Conservation (phyloP, 2,888 invertebrate genomes). For the Agriotes lineatus region DNA sequence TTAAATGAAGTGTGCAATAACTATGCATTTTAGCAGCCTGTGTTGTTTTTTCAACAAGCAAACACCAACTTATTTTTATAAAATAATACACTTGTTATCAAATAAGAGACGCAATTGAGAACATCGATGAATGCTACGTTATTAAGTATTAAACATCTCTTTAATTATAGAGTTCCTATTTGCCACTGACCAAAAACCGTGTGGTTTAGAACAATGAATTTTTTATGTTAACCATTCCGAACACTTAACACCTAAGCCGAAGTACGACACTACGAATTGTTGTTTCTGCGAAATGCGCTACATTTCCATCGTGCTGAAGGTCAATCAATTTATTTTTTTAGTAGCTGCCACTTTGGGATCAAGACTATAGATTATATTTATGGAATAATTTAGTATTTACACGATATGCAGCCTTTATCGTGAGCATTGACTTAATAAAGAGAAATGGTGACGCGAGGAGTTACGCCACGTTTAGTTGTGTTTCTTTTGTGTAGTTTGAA, state of each 20-base stretch:
- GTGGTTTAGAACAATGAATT: conserved; percentile 41
- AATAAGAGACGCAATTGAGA: conserved; percentile 41
- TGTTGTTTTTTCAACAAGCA: conserved; percentile 30
- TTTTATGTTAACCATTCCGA: conserved; percentile 43
- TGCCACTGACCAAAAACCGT: conserved; percentile 47
- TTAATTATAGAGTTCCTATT: conserved; percentile 42
- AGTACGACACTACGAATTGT: neutral
- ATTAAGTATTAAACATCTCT: conserved; percentile 42
- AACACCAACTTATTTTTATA: conserved; percentile 41
- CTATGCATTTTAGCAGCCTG: conserved; percentile 37
- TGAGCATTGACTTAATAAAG: conserved; percentile 7
- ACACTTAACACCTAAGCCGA: conserved; percentile 13
- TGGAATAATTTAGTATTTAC: conserved; percentile 11
- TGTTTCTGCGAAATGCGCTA: neutral
- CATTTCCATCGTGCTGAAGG: neutral
- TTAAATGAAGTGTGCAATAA: conserved; percentile 10
- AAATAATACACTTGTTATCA: conserved; percentile 38
- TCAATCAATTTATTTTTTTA: neutral
- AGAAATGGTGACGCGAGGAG: neutral
- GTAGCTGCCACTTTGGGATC: conserved; percentile 25
- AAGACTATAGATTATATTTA: conserved; percentile 23
- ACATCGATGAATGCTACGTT: conserved; percentile 39
- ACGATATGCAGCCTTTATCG: neutral
- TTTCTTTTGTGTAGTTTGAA: conserved; percentile 21
- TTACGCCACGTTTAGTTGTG: conserved; percentile 15